Conservation (phyloP, 2,113 vertebrate genomes). For the Erpornis zantholeuca region DNA sequence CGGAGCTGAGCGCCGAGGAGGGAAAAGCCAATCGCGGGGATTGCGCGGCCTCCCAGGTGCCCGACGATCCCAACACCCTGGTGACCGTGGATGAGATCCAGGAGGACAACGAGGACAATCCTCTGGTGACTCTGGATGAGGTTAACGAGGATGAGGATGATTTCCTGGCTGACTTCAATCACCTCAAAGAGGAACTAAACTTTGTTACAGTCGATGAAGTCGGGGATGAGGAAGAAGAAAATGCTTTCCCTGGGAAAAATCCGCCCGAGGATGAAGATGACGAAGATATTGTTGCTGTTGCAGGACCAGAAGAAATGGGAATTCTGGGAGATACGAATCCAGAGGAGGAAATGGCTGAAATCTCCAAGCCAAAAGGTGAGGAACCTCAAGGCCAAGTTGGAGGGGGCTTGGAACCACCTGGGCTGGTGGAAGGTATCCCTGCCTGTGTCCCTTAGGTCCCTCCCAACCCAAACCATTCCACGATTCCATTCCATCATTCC, state of each 20-base stretch:
- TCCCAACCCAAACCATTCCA: background rate
- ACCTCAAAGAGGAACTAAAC: conserved; percentile 75
- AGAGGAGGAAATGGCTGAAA: background rate
- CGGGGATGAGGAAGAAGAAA: conserved; percentile 70
- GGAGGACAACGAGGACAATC: conserved; percentile 67
- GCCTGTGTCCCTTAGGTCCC: background rate
- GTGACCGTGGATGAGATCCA: conserved; percentile 73
- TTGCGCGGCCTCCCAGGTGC: conserved; percentile 43
- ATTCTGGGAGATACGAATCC: background rate
- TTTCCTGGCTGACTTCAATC: conserved; percentile 73
- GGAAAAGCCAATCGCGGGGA: background rate
- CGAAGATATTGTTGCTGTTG: background rate
- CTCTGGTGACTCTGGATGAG: conserved; percentile 73
- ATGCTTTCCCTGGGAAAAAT: accelerated
- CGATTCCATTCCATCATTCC: background rate
- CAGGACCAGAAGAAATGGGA: conserved; percentile 39
- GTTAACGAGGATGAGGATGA: conserved; percentile 76
- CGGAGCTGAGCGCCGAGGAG: background rate
- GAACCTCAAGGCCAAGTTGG: background rate
- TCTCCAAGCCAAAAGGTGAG: background rate
- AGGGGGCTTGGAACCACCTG: background rate
- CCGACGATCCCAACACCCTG: conserved; percentile 64
- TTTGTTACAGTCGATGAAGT: conserved; percentile 86
- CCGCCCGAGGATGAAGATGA: accelerated
- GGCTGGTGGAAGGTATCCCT: background rate